Evolutionary conservation across 1,140 invertebrate genomes (phyloP).

Genomic region (Platyscapa corneri): DNA sequence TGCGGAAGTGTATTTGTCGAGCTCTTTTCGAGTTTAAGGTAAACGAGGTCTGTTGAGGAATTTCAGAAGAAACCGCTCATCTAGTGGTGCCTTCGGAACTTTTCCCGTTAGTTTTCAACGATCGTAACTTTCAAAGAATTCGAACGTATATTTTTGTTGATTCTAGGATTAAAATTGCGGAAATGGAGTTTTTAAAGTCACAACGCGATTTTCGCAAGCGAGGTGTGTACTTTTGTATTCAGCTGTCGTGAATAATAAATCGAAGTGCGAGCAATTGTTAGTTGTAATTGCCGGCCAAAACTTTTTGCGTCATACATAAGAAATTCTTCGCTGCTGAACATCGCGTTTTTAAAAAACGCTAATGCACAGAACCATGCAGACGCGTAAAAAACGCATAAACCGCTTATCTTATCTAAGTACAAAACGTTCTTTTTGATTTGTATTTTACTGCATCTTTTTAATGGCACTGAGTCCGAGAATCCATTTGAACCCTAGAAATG

Average conservation of each 20-base stretch:
- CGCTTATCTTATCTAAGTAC: background rate
- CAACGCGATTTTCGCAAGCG: background rate
- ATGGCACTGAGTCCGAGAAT: background rate
- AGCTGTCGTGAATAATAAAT: background rate
- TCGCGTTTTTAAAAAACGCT: no score
- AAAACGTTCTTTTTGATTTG: background rate
- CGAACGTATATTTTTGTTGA: background rate
- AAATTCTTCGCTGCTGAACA: background rate
- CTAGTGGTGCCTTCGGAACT: background rate
- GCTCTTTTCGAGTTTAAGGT: background rate
- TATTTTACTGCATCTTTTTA: background rate
- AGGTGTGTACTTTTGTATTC: background rate
- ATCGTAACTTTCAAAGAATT: background rate
- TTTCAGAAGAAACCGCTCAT: background rate
- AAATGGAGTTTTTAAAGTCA: background rate
- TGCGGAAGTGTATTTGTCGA: background rate
- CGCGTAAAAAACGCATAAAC: background rate
- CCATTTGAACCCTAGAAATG: background rate
- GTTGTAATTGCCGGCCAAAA: background rate
- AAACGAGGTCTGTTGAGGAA: background rate
- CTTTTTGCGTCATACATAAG: background rate
- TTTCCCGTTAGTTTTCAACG: background rate
- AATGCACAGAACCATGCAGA: background rate
- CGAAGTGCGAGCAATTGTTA: background rate
- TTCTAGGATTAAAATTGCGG: background rate